Evolutionary conservation across 64 coral and sea anemone genomes (phyloP), one percentile per base, ranked within the genome.

Genomic region (Cladopsammia gracilis): DNA sequence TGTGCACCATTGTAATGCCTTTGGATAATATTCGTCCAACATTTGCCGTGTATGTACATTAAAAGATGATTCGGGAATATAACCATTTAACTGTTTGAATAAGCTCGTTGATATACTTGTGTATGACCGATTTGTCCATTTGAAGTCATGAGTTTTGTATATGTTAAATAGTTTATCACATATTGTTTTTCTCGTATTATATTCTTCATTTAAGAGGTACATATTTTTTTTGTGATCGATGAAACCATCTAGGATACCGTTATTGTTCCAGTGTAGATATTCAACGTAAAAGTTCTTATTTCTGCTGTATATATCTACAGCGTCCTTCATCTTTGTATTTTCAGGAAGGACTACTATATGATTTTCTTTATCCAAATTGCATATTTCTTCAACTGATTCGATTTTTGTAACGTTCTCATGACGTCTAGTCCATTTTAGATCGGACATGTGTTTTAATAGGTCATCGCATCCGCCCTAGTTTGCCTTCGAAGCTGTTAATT

Each of bases 131-230:
- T 93, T 93, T 15, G 72, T 20, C 91, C 83, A 93, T 87, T 79
- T 79, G 72, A 87, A 93, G 13, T 87, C 83, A 78, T 71, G 19
- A 10, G 91, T 87, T 78, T 87, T 93, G n/a, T 87, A 93, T 44
- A 43, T 86, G 0, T 68, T 3, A 26, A 76, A 92, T 54, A 92
- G 44, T 47, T 92, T 75, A 44, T 87, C 72, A 69, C 90, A 93
- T 7, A 76, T 86, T 23, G 0, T 2, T 66, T 85, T 76, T 76
- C 90, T 86, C 15, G 3, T 76, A 20, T 92, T 54, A 66, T 92
- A 92, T 14, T 92, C 70, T 51, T 86, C 56, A 53, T 92, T 76
- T 11, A 92, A 12, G 0, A 92, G 4, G 6, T 76, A 86, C 90
- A 85, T 85, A 49, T 92, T 86, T 9, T 86, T 86, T 0, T 62